Conservation (phyloP, 2,888 invertebrate species). For the Petrolisthes manimaculis region DNA sequence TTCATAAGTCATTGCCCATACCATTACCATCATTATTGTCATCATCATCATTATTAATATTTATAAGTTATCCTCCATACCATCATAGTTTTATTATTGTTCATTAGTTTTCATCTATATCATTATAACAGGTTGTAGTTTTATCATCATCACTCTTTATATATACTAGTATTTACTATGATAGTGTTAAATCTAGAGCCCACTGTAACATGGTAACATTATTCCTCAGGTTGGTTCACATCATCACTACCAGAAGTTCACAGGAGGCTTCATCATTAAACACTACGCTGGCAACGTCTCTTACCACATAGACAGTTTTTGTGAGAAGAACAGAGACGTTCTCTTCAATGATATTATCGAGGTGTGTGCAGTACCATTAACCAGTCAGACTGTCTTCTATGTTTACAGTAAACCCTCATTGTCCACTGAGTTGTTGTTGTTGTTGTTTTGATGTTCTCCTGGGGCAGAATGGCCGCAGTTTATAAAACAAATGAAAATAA, state of each 20-base stretch:
- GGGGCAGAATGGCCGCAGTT: not conserved
- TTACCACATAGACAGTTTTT: slow-evolving; percentile 78
- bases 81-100: too few relatives aligned
- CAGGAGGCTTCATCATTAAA: slow-evolving; percentile 75
- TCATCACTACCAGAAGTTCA: slow-evolving; percentile 75
- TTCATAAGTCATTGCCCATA: too few relatives aligned
- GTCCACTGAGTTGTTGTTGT: not conserved
- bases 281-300: slow-evolving; percentile 80
- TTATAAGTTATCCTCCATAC: too few relatives aligned
- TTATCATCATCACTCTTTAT: too few relatives aligned
- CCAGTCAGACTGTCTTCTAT: not conserved
- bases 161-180: too few relatives aligned
- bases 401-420: not conserved
- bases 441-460: not conserved
- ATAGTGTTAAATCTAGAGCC: too few relatives aligned
- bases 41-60: too few relatives aligned
- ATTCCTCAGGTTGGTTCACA: slow-evolving; percentile 70
- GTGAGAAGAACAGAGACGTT: slow-evolving; percentile 79
- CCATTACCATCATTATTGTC: too few relatives aligned
- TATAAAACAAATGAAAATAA: not conserved
- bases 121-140: too few relatives aligned
- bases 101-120: too few relatives aligned
- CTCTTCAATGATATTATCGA: slow-evolving; percentile 77
- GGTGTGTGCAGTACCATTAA: slow-evolving; percentile 61
- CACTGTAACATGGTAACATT: too few relatives aligned